Conservation (phyloP, 2,888 invertebrate genomes). For the Pterobdella sp. region DNA sequence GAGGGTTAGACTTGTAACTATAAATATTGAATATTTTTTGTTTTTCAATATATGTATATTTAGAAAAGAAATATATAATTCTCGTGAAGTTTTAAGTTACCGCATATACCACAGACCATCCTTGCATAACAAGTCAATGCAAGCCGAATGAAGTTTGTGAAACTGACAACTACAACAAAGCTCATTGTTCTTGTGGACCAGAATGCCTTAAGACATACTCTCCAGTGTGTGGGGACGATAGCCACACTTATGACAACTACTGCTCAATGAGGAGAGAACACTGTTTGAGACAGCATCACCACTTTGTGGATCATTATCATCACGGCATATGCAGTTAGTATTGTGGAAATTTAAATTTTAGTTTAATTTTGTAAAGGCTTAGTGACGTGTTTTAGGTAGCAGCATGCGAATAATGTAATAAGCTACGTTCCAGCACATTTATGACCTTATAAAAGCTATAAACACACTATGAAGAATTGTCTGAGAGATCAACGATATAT, state of each 20-base stretch:
- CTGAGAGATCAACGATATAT: too few relatives aligned
- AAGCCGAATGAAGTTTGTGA: background rate
- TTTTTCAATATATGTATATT: too few relatives aligned
- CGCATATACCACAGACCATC: constrained; percentile 5
- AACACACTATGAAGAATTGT: too few relatives aligned
- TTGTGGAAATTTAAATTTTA: too few relatives aligned
- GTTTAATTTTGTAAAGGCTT: too few relatives aligned
- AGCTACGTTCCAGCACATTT: too few relatives aligned
- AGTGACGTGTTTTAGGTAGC: too few relatives aligned
- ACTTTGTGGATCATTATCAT: background rate
- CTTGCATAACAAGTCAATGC: background rate
- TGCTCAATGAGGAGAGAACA: constrained; percentile 17
- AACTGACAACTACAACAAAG: background rate
- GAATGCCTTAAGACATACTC: background rate
- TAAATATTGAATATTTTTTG: background rate
- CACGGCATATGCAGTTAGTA: constrained; percentile 18
- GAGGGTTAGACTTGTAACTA: background rate
- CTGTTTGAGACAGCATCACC: background rate
- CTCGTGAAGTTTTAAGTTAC: too few relatives aligned
- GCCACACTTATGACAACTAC: constrained; percentile 26
- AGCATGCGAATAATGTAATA: too few relatives aligned
- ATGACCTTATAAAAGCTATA: too few relatives aligned
- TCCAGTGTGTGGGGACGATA: constrained; percentile 28
- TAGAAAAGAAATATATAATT: too few relatives aligned
- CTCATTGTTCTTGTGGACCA: background rate